Evolutionary conservation across 2,888 invertebrate species (phyloP), one percentile per base, ranked within the genome.

Genomic region (Dynastes hyllus): DNA sequence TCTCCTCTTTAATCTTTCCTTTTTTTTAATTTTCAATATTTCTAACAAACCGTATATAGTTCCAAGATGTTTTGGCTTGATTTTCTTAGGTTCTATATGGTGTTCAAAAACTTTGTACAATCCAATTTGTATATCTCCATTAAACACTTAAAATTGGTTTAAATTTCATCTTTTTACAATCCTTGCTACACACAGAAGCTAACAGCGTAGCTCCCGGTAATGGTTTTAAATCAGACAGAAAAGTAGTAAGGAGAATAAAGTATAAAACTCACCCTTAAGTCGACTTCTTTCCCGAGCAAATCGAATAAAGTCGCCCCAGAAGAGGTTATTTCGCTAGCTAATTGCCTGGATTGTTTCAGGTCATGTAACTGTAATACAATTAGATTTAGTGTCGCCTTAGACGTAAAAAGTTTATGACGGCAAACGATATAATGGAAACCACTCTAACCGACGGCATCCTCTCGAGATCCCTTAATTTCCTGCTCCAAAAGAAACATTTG

Each of bases 251-350:
- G n/a, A 27, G 16, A 65, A 65, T 53, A 55, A 58, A 67, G 22
- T 50, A 50, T 22, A 67, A 77, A 58, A 81, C 88, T 89, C 85
- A 94, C 96, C 90, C 95, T 93, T 82, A 96, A 92, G 81, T 96
- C 94, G 4, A 95, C 93, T 91, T 99, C 99, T 87, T 97, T 96
- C 0, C 95, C 95, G 0, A 99, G 90, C 40, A 99, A 90, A 87
- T 99, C 98, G 87, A 96, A 97, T 3, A 99, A 91, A 22, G 93
- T 92, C 0, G 98, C 97, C 0, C 99, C 99, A 81, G 95, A 95
- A 2, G 94, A 93, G 0, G 98, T 98, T 66, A 99, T 94, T 85
- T 98, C 96, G 0, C 96, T 95, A 0, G 98, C 97, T 66, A 99
- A 90, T 83, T 95, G 94, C 32, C 98, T 92, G 0, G 96, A 95